These are phyloP conservation scores for Eupithecia subfuscata DNA, from an alignment of 2,888 invertebrate genomes.

Conservation along the genomic window DNA sequence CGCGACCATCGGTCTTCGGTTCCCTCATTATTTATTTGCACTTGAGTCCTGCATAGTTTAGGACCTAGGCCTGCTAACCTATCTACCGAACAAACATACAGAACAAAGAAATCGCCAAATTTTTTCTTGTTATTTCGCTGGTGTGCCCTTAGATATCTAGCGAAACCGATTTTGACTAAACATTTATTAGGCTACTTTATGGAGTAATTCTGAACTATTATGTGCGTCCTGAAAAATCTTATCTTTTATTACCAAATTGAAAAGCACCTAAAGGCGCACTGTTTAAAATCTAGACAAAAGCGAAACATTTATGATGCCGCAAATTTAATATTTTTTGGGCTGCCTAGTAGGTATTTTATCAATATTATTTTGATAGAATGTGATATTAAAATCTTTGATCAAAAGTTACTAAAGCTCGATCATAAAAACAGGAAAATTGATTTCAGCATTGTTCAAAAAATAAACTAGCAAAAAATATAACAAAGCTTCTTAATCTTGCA, in stretches of 20 bases:
- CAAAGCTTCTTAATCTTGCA: background rate
- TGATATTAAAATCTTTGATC: background rate
- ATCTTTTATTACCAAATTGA: background rate
- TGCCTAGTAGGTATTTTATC: background rate
- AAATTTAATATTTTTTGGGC: background rate
- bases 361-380: background rate
- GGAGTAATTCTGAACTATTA: too few relatives aligned
- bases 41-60: too few relatives aligned
- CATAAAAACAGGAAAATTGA: conserved; percentile 1
- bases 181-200: too few relatives aligned
- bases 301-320: background rate
- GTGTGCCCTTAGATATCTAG: too few relatives aligned
- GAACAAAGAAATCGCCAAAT: too few relatives aligned
- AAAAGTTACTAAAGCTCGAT: background rate
- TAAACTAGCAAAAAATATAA: conserved; percentile 3
- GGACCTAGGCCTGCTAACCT: too few relatives aligned
- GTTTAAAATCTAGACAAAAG: background rate
- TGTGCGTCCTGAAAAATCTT: background rate
- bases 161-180: too few relatives aligned
- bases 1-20: too few relatives aligned
- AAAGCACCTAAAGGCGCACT: background rate
- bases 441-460: background rate
- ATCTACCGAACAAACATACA: too few relatives aligned
- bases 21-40: too few relatives aligned
- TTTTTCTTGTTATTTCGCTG: too few relatives aligned